A percentile compares a stretch with the other conserved stretches of the same genome.
Conservation (phyloP, 2,888 invertebrate species). For the Cephus rjabovi region DNA sequence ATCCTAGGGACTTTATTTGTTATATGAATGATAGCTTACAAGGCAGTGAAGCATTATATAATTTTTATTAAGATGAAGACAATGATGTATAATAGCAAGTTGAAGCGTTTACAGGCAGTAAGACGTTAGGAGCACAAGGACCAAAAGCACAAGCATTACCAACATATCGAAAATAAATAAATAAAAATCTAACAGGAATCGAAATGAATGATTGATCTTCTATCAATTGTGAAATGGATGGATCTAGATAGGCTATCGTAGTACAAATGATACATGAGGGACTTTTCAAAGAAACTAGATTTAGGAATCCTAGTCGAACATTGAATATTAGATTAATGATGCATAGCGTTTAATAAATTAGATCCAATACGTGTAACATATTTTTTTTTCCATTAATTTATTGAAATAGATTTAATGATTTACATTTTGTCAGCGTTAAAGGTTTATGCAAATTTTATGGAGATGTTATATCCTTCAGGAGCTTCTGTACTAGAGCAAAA, state of each 20-base stretch:
- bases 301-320: neutral
- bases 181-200: neutral
- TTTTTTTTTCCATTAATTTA: neutral
- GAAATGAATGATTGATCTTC: neutral
- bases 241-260: neutral
- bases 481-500: neutral
- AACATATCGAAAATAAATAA: neutral
- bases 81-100: neutral
- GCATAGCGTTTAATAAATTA: neutral
- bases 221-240: neutral
- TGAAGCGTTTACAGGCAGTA: neutral
- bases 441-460: neutral
- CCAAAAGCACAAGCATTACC: neutral
- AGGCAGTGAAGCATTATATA: neutral
- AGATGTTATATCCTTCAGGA: neutral
- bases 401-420: neutral
- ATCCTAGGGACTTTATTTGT: neutral
- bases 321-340: neutral
- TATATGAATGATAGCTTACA: neutral
- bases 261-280: neutral
- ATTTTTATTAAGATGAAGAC: neutral
- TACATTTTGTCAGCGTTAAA: neutral
- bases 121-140: neutral
- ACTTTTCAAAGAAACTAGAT: neutral
- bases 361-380: neutral